Evolutionary conservation across 2,888 invertebrate genomes (phyloP).

Genomic region (Oxystoma pomonae): DNA sequence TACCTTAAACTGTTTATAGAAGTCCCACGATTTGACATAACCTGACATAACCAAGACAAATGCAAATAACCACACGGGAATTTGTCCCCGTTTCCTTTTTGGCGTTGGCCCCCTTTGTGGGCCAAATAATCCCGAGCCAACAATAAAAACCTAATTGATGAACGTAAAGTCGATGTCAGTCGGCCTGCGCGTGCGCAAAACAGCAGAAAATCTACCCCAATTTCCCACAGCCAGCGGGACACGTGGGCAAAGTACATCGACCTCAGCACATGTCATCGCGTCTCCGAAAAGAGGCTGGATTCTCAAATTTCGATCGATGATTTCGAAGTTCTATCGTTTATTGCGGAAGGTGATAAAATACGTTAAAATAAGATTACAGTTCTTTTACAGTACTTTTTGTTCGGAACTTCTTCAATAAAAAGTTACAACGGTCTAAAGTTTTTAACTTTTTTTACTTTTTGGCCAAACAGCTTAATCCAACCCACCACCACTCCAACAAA

Average conservation of each 20-base stretch:
- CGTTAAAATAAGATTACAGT: no score
- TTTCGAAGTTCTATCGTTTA: no score
- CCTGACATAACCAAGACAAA: neutral
- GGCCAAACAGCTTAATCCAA: no score
- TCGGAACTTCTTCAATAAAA: no score
- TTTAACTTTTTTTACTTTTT: no score
- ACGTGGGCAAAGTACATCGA: constrained; percentile 36
- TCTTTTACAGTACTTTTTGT: no score
- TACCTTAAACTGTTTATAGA: neutral
- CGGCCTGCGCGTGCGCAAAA: constrained; percentile 16
- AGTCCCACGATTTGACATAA: no score
- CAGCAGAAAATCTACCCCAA: constrained; percentile 33
- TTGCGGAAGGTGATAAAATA: no score
- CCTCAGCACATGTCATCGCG: constrained; percentile 21
- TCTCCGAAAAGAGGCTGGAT: constrained; percentile 5
- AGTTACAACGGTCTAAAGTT: no score
- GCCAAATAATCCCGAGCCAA: constrained; percentile 18
- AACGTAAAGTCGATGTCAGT: constrained; percentile 23
- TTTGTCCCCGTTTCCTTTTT: neutral
- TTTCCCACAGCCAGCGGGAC: constrained; percentile 29
- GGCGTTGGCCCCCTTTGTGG: neutral
- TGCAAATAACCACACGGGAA: neutral
- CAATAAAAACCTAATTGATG: constrained; percentile 26
- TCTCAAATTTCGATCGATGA: neutral
- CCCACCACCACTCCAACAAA: no score